These are phyloP conservation scores for Pseudachorutes palmiensis DNA, from an alignment of 1,140 invertebrate genomes.

Conservation along the genomic window DNA sequence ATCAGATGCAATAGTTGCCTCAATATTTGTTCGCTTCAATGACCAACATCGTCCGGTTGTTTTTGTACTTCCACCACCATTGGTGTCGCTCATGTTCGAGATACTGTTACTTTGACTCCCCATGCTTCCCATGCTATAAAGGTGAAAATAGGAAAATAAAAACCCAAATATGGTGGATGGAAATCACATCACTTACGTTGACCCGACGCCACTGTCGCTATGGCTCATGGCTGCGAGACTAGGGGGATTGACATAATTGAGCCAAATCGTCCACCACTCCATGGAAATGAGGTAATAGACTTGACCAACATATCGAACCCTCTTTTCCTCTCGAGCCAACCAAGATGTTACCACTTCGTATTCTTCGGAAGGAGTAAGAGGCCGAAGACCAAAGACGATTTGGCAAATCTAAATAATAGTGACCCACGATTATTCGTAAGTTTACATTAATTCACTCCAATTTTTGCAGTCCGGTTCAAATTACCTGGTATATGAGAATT, in stretches of 20 bases:
- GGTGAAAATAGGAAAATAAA: too few relatives aligned
- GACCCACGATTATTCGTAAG: too few relatives aligned
- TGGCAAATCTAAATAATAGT: slow-evolving; percentile 67
- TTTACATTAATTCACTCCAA: too few relatives aligned
- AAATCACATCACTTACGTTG: slow-evolving; percentile 25
- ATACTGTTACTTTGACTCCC: slow-evolving; percentile 32
- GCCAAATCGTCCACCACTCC: slow-evolving; percentile 75
- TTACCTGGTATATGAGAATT: slow-evolving; percentile 63
- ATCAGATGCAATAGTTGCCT: slow-evolving; percentile 30
- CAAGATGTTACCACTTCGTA: slow-evolving; percentile 69
- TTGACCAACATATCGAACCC: slow-evolving; percentile 65
- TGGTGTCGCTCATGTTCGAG: slow-evolving; percentile 24
- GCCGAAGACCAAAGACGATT: slow-evolving; percentile 72
- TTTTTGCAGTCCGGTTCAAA: too few relatives aligned
- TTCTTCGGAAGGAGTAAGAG: slow-evolving; percentile 68
- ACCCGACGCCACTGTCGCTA: slow-evolving; percentile 34
- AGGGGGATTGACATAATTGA: slow-evolving; percentile 52
- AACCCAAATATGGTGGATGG: too few relatives aligned
- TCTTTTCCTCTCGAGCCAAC: slow-evolving; percentile 63
- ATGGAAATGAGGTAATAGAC: slow-evolving; percentile 77
- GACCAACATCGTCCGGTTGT: slow-evolving; percentile 30
- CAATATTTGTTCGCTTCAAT: slow-evolving; percentile 23
- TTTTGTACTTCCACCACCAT: neutral
- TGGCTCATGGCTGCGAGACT: slow-evolving; percentile 29
- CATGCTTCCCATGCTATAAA: slow-evolving; percentile 28